Evolutionary conservation across 1,140 invertebrate species (phyloP), one percentile per base, ranked within the genome.

Genomic region (Pseudomyrmex pallidus): DNA sequence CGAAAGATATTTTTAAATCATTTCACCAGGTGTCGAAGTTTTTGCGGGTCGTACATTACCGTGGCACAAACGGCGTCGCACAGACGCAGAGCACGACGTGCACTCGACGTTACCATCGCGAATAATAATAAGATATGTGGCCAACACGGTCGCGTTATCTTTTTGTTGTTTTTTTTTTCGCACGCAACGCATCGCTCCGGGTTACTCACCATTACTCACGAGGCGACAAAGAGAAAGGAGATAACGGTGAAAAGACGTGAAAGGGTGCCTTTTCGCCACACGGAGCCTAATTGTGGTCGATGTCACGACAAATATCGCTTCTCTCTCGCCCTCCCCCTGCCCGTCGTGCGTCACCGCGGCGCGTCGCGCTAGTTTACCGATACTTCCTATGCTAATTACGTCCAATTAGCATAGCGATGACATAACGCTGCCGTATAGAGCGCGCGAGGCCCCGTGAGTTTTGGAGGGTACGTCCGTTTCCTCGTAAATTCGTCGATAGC

Each of bases 401-500:
- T 74, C 82, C 91, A 94, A 94, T 94, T 94, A 94, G 93, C 93
- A 94, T 94, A 94, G 91, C 85, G 87, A 86, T 84, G 89, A 89
- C 90, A 89, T 91, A 92, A 91, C 85, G 86, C 84, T 54, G 62
- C 76, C 66, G 88, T 35, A 35, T 35, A 35, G 35, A 91, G 87
- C 91, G 44, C 85, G 89, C 88, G 35, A 35, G 35, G 35, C 5
- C 5, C 35, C 61, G 76, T 82, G 72, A 83, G 59, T 88, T 86
- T 54, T 68, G 72, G 73, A 35, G 35, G 17, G 78, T 70, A 87
- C 87, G 91, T 93, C 90, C 92, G 92, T 93, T 94, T 94, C 87
- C 88, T 94, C 93, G 90, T 94, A 94, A 94, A 94, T 94, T 94
- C 93, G 90, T 94, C 93, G 93, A 94, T 94, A 92, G 89, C 85